Base-by-base conservation (phyloP, 2,888 invertebrate genomes). In the Cerceris ruficornis region DNA sequence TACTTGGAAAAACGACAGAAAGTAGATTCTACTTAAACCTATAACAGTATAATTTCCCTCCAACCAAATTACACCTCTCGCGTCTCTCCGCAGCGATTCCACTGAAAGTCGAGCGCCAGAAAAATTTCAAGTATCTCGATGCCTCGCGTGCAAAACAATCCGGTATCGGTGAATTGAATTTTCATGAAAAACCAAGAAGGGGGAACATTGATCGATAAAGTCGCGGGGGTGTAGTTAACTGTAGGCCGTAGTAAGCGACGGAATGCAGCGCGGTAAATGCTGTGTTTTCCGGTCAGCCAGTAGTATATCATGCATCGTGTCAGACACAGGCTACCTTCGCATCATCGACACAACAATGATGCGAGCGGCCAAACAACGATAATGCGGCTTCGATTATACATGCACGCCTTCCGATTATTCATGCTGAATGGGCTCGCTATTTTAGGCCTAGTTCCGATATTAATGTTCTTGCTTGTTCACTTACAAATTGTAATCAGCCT, bases 271-370 rank as follows among this genome's bases (percentile, higher is more conserved):
- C 59, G 62, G 70, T 62, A 15, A 73, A 54, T 4, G 58, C 55
- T 41, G 69, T 54, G 49, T 59, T 69, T 74, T 64, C 74, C 55
- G 69, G 80, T 61, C 75, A 52, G 70, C 65, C 80, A 83, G 82
- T 82, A 83, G 83, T 84, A 78, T 55, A 81, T 78, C 75, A 78
- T 54, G 46, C 65, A 64, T 7, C 42, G 58, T 81, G 84, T 84
- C 84, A 84, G 76, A 58, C 81, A 11, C 84, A 78, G 70, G 14
- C 67, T 14, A 17, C 43, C 52, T 52, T 17, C 39, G 62, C 65
- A 72, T 76, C 74, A 68, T 49, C 57, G 58, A 43, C 13, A 60
- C 54, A 64, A 68, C 73, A 71, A 83, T 72, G 74, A 78, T 62
- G 61, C 61, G 67, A 65, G 43, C 68, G 57, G 42, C 43, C 50